These are phyloP conservation scores for Lycaon pictus DNA, from an alignment of 2,113 vertebrate species.

Conservation along the genomic window DNA sequence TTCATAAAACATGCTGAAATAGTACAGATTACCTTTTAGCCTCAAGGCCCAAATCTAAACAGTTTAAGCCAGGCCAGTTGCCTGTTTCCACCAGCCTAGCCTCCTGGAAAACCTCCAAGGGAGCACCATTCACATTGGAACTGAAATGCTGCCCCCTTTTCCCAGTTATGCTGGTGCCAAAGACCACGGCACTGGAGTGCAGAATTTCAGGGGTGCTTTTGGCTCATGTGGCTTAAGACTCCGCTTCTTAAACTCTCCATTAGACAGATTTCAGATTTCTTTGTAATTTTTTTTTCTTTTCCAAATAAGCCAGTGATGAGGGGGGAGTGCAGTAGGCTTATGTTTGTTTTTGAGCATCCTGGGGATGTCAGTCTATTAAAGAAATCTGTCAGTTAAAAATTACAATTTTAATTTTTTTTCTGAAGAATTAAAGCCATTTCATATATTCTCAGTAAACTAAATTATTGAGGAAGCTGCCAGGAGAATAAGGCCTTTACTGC, in stretches of 20 bases:
- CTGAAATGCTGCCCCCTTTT: neutral
- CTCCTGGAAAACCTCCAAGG: neutral
- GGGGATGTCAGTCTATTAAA: neutral
- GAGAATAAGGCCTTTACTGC: neutral
- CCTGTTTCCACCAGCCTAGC: neutral
- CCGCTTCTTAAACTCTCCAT: neutral
- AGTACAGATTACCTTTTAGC: neutral
- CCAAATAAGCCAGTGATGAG: neutral
- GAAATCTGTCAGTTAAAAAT: neutral
- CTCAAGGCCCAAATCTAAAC: neutral
- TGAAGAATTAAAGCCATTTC: neutral
- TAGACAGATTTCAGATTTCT: neutral
- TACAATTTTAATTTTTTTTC: neutral
- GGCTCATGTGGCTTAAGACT: neutral
- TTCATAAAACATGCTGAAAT: neutral
- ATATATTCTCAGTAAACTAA: neutral
- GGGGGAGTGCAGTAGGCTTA: neutral
- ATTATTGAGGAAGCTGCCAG: neutral
- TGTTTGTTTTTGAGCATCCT: neutral
- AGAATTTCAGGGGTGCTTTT: neutral
- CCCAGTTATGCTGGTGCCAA: rapidly evolving
- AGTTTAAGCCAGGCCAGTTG: neutral
- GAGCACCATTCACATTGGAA: neutral
- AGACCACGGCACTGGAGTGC: neutral
- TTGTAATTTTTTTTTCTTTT: neutral